Base-by-base conservation (phyloP, 2,113 vertebrate species). In the Ascaphus truei region DNA sequence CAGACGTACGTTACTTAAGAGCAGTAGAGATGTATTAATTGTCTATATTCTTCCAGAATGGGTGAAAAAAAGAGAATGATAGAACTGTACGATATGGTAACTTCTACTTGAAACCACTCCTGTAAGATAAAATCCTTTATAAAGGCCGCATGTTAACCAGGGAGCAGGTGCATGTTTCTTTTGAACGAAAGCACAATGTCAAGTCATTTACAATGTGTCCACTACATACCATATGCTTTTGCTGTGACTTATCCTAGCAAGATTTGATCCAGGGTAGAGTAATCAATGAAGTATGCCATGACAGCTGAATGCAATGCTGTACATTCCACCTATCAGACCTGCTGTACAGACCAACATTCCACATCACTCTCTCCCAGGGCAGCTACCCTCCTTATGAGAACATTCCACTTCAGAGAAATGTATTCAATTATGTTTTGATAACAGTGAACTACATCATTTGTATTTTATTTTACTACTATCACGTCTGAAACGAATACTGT, bases 181-280 rank as follows among this genome's bases (percentile, higher is more conserved):
- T 13, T 56, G 33, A 61, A 60, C 41, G 57, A 39, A 41, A 61
- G 33, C 22, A 34, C 55, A 59, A 50, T 58, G 50, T 51, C 56
- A 69, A 50, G 56, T 71, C 18, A 61, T 60, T 71, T 71, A 39
- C 67, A 71, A 71, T 71, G 67, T 52, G 67, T 27, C 47, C 34
- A 52, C 37, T 11, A 52, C 56, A 56, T 39, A 53, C 67, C 57
- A 61, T 51, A 61, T 51, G 67, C 47, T n/a, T 51, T 13, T 37
- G 30, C 41, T 48, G 37, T 41, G 63, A 55, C 36, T 66, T 34
- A 37, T 55, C 50, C 34, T 50, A 66, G 62, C 62, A 66, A 53
- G 62, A 52, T 53, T 53, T 65, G 33, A 65, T 65, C 48, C 62
- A 53, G 34, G 33, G 63, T 51, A 66, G 31, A 51, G 36, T 36